These are phyloP conservation scores for Imbricaverruca yamaguchii DNA, from an alignment of 2,888 invertebrate species.

Conservation along the genomic window DNA sequence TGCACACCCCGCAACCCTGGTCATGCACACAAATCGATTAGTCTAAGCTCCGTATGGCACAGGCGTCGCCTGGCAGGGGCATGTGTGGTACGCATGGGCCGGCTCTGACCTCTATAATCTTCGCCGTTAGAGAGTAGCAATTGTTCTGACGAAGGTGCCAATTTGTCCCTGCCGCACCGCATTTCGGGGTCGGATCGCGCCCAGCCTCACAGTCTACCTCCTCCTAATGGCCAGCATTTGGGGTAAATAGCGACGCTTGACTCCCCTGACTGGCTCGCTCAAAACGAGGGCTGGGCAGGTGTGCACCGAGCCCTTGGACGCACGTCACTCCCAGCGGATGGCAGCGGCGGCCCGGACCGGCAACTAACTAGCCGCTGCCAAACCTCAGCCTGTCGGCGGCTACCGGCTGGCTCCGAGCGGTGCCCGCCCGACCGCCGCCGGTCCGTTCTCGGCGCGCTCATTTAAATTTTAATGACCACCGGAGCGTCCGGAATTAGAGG, in stretches of 20 bases:
- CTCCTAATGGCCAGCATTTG: not conserved
- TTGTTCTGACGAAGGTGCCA: not conserved
- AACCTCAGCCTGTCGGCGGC: too few relatives aligned
- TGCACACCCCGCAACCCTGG: not conserved
- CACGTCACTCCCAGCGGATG: too few relatives aligned
- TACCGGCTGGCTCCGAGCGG: not conserved
- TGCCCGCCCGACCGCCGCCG: not conserved
- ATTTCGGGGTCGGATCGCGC: conserved; percentile 12
- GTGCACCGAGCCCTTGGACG: not conserved
- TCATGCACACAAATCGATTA: conserved; percentile 16
- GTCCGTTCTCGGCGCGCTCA: not conserved
- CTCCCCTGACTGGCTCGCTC: not conserved
- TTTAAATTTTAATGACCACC: conserved; percentile 10
- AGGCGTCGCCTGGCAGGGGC: not conserved
- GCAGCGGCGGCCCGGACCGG: too few relatives aligned
- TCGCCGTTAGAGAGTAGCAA: not conserved
- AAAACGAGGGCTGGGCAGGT: not conserved
- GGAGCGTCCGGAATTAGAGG: not conserved
- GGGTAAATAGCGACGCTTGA: conserved; percentile 5
- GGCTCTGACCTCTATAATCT: not conserved
- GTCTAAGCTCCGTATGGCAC: not conserved
- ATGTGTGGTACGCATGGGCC: not conserved
- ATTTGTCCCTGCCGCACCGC: not conserved
- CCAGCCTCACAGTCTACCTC: not conserved
- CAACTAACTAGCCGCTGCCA: not conserved